Percentiles rank a stretch among this genome's conserved stretches.
Conservation (phyloP, 2,113 vertebrate species). For the Tapirus terrestris region DNA sequence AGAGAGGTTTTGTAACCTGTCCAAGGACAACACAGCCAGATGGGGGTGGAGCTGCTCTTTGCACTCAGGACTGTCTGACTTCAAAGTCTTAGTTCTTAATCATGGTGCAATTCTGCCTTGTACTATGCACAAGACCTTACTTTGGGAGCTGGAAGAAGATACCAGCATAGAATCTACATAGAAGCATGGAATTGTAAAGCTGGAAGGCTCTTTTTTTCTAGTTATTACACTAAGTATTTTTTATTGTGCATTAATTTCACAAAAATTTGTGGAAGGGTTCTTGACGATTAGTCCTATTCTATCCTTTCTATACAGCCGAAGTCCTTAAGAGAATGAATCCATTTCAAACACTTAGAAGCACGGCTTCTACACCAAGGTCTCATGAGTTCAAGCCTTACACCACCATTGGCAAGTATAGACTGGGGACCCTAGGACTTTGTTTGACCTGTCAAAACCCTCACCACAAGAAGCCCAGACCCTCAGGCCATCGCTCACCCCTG, state of each 20-base stretch:
- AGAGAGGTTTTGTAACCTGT: neutral
- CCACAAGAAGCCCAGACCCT: neutral
- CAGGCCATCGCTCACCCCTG: neutral
- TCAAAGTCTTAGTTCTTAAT: slow-evolving; percentile 5
- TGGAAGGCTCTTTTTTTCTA: neutral
- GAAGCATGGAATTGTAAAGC: neutral
- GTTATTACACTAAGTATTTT: slow-evolving; percentile 42
- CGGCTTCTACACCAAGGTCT: neutral
- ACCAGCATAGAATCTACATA: neutral
- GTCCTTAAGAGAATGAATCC: neutral
- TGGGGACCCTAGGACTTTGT: neutral
- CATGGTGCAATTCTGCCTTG: neutral
- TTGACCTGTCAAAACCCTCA: neutral
- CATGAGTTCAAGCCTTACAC: neutral
- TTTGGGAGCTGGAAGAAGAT: neutral
- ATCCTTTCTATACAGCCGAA: neutral
- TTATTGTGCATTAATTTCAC: slow-evolving; percentile 46
- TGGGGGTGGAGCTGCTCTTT: neutral
- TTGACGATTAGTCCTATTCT: neutral
- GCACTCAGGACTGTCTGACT: neutral
- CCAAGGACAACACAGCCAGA: neutral
- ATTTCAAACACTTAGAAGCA: neutral
- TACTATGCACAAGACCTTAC: neutral
- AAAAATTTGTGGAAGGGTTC: neutral
- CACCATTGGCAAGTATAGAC: neutral